These are phyloP conservation scores for Todiramphus saurophagus DNA, from an alignment of 2,113 vertebrate genomes.

Conservation along the genomic window DNA sequence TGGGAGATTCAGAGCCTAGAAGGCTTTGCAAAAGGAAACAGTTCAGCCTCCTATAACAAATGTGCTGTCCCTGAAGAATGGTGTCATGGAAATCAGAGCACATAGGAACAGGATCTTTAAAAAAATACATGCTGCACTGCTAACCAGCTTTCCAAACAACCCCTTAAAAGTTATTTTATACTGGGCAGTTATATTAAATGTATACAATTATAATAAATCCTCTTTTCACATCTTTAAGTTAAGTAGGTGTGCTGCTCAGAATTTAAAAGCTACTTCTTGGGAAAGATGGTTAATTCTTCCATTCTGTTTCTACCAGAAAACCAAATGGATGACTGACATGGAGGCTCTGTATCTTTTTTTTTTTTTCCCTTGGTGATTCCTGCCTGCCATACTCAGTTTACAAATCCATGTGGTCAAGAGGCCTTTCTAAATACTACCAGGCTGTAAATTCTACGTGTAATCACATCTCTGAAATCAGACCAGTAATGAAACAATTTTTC, in stretches of 20 bases:
- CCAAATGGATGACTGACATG: neutral
- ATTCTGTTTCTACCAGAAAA: neutral
- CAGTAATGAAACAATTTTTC: neutral
- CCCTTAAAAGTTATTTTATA: slow-evolving; percentile 1
- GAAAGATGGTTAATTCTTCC: slow-evolving; percentile 23
- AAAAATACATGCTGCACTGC: slow-evolving; percentile 17
- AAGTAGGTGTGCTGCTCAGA: slow-evolving; percentile 14
- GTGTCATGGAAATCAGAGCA: slow-evolving; percentile 47
- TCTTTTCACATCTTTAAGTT: slow-evolving; percentile 19
- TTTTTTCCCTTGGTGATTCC: neutral
- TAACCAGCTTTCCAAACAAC: slow-evolving; percentile 34
- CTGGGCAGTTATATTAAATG: slow-evolving; percentile 23
- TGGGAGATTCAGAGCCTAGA: slow-evolving; percentile 16
- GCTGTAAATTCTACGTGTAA: neutral
- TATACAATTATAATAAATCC: slow-evolving; percentile 22
- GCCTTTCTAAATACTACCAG: neutral
- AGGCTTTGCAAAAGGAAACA: slow-evolving; percentile 43
- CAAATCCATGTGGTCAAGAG: neutral
- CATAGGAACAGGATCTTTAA: neutral
- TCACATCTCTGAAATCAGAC: neutral
- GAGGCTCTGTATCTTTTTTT: neutral
- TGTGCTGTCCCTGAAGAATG: slow-evolving; percentile 32
- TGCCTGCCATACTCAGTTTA: neutral
- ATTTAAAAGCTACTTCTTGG: slow-evolving; percentile 41
- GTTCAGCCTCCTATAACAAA: slow-evolving; percentile 40